phyloP scores from a whole-genome alignment of 2,113 vertebrate genomes.

The Mobula hypostoma region DNA sequence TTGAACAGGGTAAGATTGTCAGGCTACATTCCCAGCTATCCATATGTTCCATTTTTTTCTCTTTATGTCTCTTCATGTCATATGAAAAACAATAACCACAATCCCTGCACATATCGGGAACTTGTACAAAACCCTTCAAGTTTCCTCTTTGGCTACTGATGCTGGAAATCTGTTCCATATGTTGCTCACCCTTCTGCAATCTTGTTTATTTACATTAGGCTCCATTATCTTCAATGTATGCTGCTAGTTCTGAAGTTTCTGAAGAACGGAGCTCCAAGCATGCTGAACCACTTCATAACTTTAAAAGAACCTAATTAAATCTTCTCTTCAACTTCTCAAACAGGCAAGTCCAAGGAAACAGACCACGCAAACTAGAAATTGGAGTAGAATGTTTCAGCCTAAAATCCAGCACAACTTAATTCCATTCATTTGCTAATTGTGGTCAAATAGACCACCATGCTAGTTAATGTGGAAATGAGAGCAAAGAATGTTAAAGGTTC shows the following conservation, averaged over 20 bases:
- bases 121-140: neutral
- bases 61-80: neutral
- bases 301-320: neutral
- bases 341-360: neutral
- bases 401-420: neutral
- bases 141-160: neutral
- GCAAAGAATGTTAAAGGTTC: neutral
- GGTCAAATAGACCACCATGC: neutral
- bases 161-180: constrained; percentile 20
- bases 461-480: neutral
- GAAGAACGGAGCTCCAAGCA: neutral
- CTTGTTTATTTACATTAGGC: constrained; percentile 5
- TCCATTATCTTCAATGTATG: constrained; percentile 1
- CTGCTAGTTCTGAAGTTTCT: neutral
- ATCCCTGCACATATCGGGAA: neutral
- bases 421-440: constrained; percentile 11
- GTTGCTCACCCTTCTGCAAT: neutral
- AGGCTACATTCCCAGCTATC: neutral
- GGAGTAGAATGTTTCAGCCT: neutral
- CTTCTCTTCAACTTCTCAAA: neutral
- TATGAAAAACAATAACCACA: constrained; percentile 6
- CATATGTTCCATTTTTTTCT: neutral
- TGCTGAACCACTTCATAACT: neutral
- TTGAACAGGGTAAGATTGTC: neutral
- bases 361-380: neutral